Base-by-base conservation (phyloP, 2,888 invertebrate genomes). In the Drosophila ustulata region DNA sequence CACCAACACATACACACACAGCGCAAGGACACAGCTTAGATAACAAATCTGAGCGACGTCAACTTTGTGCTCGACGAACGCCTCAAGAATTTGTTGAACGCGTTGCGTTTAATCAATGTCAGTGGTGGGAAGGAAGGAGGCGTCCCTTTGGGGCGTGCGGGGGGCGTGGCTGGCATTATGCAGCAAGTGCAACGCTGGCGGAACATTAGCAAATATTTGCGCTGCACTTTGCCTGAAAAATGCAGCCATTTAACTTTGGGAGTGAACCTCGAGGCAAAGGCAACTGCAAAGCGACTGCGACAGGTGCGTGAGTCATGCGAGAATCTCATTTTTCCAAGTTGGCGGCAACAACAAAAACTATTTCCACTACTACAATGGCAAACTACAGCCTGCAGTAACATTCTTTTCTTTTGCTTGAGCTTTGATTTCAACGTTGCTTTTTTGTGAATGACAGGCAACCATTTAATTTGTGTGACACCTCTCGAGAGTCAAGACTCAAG, bases 141-240 rank as follows among this genome's bases (percentile, higher is more conserved):
- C 8, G 11, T 4, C 13, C 1, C 1, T 18, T 18, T 18, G 6
- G 32, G 41, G 45, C 58, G 63, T n/a, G 9, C 9, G 32, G 32
- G 4, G 37, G 11, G n/a, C 53, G 74, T 61, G 75, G 30, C 32
- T 45, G 58, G 53, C 67, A 80, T 72, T 76, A 72, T 76, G 80
- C 80, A 78, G 52, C 56, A 51, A 18, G 18, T 18, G 18, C 18
- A 18, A 18, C 18, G 18, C 18, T 18, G 18, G 18, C 18, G 75
- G 69, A 85, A 81, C 83, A 84, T 89, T 85, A 77, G 85, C 80
- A 89, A 90, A 90, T 90, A 90, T 90, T 90, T 87, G 84, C 73
- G 71, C 75, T 86, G 80, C 84, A 83, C 86, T 88, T 88, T 71
- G 77, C 52, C 61, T 85, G 79, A 84, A 81, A 81, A 84, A 77